Base-by-base conservation (phyloP, 2,888 invertebrate genomes). In the Megastigmus dorsalis region DNA sequence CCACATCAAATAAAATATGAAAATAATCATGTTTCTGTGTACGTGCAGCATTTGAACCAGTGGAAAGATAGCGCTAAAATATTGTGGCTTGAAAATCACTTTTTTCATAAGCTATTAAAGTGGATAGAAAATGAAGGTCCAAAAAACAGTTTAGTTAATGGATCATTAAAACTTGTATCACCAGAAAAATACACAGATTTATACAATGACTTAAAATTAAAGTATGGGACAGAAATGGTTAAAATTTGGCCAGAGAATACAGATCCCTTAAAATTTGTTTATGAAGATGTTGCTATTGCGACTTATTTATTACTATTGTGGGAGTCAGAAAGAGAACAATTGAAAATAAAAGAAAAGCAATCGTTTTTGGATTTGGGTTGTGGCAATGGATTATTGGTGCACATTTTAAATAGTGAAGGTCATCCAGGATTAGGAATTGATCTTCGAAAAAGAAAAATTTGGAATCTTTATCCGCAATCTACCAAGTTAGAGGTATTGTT, bases 241-340 rank as follows among this genome's bases (percentile, higher is more conserved):
- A 90, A 93, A 92, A 92, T 92, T 77, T 99, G 98, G 98, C 92
- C 95, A 4, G 97, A 97, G 89, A 93, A 92, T 76, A 99, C 99
- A 5, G 97, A 99, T 88, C 97, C 99, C 15, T 89, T 93, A 57
- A 99, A 99, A 88, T 98, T 95, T 90, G 95, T 99, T 0, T 97
- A 95, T 89, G 99, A 99, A 90, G 99, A 99, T 88, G 91, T 99
- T 77, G 97, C 97, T 3, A 98, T 99, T 82, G 96, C 97, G 5
- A 90, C 95, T 10, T 98, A 97, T 87, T 89, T 98, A 50, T 89
- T 97, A 63, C 88, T 94, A 1, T 83, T 97, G 0, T 98, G 97
- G 97, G 91, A 93, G 79, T 86, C 89, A 55, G 91, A 92, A 79
- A 87, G 90, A 69, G 81, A 83, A 5, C 81, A 85, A n/a, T 87